phyloP scores from a whole-genome alignment of 2,888 invertebrate species.

The Lingula anatina region DNA sequence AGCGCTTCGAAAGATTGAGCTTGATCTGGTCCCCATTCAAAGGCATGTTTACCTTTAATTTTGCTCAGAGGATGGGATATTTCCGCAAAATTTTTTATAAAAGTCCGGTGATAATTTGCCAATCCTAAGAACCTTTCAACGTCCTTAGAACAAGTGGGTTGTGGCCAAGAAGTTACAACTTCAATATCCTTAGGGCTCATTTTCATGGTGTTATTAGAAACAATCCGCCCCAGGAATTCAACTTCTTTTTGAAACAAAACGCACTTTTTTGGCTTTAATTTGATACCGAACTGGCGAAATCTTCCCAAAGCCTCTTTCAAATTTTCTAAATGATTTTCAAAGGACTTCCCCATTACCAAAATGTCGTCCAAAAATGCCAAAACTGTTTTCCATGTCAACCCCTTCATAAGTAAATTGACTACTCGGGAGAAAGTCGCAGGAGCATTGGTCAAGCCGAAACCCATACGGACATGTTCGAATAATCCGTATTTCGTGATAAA shows the following conservation, averaged over 20 bases:
- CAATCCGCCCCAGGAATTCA: constrained; percentile 5
- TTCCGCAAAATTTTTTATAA: not conserved
- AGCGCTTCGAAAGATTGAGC: not conserved
- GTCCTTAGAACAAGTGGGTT: not conserved
- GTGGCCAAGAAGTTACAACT: not conserved
- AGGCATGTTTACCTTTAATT: not conserved
- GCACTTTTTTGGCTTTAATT: constrained; percentile 5
- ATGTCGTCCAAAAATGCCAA: not conserved
- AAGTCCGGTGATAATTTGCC: constrained; percentile 2
- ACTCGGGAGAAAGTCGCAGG: not conserved
- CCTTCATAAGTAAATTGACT: constrained; percentile 1
- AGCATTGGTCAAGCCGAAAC: not conserved
- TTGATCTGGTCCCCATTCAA: not conserved
- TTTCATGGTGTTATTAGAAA: not conserved
- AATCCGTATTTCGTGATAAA: not conserved
- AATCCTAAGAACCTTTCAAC: constrained; percentile 4
- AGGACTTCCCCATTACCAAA: not conserved
- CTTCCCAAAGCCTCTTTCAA: not conserved
- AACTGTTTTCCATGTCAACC: not conserved
- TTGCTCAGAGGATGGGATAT: not conserved
- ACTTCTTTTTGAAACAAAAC: constrained; percentile 3
- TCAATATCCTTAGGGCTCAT: not conserved
- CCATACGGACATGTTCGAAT: not conserved
- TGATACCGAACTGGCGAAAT: not conserved
- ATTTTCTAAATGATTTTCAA: not conserved